phyloP scores from a whole-genome alignment of 2,113 vertebrate species.

The Paralichthys olivaceus region DNA sequence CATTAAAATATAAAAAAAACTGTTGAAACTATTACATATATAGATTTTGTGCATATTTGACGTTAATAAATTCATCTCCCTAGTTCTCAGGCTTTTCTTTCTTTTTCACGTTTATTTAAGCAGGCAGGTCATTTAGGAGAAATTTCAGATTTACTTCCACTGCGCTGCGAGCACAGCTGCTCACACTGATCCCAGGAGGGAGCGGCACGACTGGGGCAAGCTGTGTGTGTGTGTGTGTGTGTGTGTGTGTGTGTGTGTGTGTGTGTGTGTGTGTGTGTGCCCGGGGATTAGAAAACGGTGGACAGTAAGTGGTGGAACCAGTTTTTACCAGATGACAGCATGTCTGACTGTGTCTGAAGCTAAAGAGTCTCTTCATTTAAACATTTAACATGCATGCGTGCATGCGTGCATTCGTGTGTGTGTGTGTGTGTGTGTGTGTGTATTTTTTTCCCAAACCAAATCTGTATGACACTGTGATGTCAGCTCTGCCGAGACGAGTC shows the following conservation, averaged over 20 bases:
- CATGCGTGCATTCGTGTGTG: neutral
- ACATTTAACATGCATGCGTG: neutral
- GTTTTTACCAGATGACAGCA: constrained; percentile 33
- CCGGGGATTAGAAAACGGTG: neutral
- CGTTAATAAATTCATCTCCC: neutral
- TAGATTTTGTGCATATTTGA: neutral
- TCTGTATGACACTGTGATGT: neutral
- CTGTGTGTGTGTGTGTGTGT: neutral
- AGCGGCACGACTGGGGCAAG: neutral
- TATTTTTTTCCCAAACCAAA: neutral
- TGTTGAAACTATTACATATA: neutral
- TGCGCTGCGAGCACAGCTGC: constrained; percentile 45
- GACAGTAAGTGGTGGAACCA: constrained; percentile 7
- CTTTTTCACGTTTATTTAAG: constrained; percentile 16
- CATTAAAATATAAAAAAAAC: neutral
- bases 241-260: too few relatives aligned
- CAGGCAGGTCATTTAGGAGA: constrained; percentile 51
- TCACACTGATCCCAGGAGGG: constrained; percentile 46
- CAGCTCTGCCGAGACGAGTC: neutral
- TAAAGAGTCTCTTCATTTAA: neutral
- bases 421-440: neutral
- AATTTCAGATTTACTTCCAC: constrained; percentile 44
- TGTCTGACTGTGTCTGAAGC: constrained; percentile 10
- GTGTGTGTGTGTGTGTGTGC: neutral
- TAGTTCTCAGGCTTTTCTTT: neutral